Base-by-base conservation (phyloP, 2,797 vertebrate species). In the Capromys pilorides region DNA sequence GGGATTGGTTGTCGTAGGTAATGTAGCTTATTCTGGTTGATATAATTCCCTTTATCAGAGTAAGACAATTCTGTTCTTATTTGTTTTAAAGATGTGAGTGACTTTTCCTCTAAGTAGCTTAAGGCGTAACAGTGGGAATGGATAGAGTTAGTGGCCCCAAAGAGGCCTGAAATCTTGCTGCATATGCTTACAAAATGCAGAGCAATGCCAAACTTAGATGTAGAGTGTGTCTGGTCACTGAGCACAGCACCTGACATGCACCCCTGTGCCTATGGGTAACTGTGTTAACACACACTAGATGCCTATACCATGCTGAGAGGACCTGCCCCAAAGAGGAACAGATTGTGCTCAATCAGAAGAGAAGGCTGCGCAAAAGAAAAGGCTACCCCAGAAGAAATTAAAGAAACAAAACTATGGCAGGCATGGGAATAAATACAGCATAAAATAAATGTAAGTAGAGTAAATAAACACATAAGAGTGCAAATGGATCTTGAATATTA, bases 261-360 rank as follows among this genome's bases (percentile, higher is more conserved):
- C 86, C 92, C 99, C 0, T 98, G 99, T 77, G 99, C 99, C 0
- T 99, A 99, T 98, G 98, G 99, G 99, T 0, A 99, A 99, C 0
- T 98, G 99, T 78, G 99, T 99, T 98, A 99, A 99, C 98, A 99
- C 99, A 0, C 99, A 99, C 98, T 99, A 99, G 99, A 98, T 99
- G 99, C 8, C 99, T 99, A 0, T 99, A 99, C 97, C 99, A 99
- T 98, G 99, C 99, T 5, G 99, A 99, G 98, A 99, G 99, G 99
- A 99, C 99, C 98, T 98, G 99, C 86, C 99, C 99, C 0, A 99
- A 99, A 97, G 99, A 99, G 98, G 99, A 99, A 94, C 99, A 99
- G 97, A 99, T 99, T 4, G 99, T 99, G 73, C 99, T 99, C 94
- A 99, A 99, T 81, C 99, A 97, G 99, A 99, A 97, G 99, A 99